A percentile compares a stretch with the other conserved stretches of the same genome.
phyloP scores from a whole-genome alignment of 1,140 invertebrate species.

The Cheumatopsyche charites region DNA sequence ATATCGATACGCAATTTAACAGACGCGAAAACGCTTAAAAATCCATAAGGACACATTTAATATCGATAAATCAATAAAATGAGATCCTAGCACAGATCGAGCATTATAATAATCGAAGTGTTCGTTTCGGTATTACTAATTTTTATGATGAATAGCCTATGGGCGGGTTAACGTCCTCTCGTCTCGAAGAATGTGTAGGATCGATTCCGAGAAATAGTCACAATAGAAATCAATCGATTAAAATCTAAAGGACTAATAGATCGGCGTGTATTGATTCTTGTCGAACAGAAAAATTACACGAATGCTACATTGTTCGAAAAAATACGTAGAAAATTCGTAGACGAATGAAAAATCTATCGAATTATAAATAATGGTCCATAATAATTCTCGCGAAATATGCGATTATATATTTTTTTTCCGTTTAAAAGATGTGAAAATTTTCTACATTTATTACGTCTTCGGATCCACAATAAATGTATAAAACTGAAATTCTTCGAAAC shows the following conservation, averaged over 20 bases:
- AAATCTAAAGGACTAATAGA: conserved; percentile 39
- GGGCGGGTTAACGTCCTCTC: conserved; percentile 29
- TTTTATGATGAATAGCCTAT: conserved; percentile 35
- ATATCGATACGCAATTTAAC: no score
- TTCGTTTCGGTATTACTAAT: conserved; percentile 29
- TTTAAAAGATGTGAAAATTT: no score
- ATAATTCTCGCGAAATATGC: no score
- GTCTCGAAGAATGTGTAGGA: conserved; percentile 17
- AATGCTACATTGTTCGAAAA: background rate
- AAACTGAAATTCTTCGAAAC: no score
- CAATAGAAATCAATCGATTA: conserved; percentile 34
- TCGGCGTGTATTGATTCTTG: conserved; percentile 6
- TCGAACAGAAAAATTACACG: conserved; percentile 8
- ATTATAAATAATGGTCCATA: no score
- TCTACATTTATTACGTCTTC: no score
- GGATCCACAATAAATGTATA: no score
- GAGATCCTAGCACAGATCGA: background rate
- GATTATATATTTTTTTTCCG: no score
- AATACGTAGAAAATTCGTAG: background rate
- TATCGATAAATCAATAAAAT: no score
- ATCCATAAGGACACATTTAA: no score
- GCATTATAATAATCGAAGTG: conserved; percentile 26
- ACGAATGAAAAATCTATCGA: no score
- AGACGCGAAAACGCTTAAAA: no score
- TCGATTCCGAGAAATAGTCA: conserved; percentile 36